Base-by-base conservation (phyloP, 2,113 vertebrate species). In the Dromas ardeola region DNA sequence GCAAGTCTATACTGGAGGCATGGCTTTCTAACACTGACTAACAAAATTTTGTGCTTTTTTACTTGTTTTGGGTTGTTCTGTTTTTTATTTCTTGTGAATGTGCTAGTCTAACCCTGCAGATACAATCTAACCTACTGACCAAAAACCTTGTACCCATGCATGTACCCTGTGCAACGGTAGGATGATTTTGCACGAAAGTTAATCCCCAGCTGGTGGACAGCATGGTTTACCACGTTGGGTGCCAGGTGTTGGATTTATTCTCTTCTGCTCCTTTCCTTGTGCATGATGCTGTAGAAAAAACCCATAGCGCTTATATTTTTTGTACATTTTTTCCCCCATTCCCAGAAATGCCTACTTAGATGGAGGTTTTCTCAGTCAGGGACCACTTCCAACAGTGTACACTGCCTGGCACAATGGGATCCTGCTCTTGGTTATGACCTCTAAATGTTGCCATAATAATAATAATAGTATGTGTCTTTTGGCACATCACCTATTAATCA, bases 401-500 rank as follows among this genome's bases (percentile, higher is more conserved):
- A 52, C 63, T 29, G 94, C 91, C 43, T 81, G 92, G 42, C 76
- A 94, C 85, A 83, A 88, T 74, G 59, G 82, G 85, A 42, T 67
- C 63, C 88, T 21, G n/a, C 92, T 94, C 90, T 88, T 95, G 93
- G 70, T 88, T 81, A 19, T 88, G 96, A 96, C 91, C 95, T 96
- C 92, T 4, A 56, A 94, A 81, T 32, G 86, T 95, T 94, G 88
- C 97, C 55, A 61, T 89, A 81, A 97, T 95, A 96, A 96, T 94
- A 83, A 96, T 95, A 93, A 58, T 88, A 77, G 58, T 86, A 30
- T 74, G 90, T 95, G 93, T 82, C 90, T 96, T 96, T 96, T 97
- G 96, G 93, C 97, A 95, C 93, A 43, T 96, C 79, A 77, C 80
- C 97, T 73, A 83, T 94, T 97, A 94, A 96, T 96, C 93, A 96